Percentiles rank a stretch among this genome's conserved stretches.
phyloP scores from a whole-genome alignment of 2,113 vertebrate genomes.

The Sakesphorus luctuosus region DNA sequence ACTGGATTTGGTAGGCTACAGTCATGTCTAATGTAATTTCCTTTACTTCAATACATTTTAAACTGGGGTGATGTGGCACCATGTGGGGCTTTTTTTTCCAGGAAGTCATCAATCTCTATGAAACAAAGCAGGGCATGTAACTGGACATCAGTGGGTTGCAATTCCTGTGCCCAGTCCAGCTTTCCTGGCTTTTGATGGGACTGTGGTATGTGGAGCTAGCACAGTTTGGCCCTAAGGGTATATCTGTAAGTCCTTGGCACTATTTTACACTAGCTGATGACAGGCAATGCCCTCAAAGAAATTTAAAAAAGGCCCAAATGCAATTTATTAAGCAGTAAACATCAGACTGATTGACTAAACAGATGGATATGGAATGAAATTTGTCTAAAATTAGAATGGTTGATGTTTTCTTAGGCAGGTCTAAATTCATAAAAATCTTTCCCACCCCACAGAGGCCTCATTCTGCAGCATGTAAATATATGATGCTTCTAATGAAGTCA shows the following conservation, averaged over 20 bases:
- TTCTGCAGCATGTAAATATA: not conserved
- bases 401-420: conserved; percentile 46
- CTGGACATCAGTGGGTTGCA: not conserved
- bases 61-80: not conserved
- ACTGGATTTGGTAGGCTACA: not conserved
- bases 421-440: conserved; percentile 22
- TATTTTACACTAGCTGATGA: not conserved
- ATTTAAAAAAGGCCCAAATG: not conserved
- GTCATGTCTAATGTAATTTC: not conserved
- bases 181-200: not conserved
- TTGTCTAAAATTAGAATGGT: conserved; percentile 28
- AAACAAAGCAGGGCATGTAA: not conserved
- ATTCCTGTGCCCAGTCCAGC: not conserved
- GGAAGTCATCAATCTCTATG: conserved; percentile 15
- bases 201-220: not conserved
- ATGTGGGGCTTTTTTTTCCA: not conserved
- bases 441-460: not conserved
- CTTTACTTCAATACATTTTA: not conserved
- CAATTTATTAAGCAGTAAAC: conserved; percentile 16
- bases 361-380: conserved; percentile 32
- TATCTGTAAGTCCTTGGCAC: not conserved
- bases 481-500: conserved; percentile 4
- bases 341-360: conserved; percentile 26
- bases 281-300: not conserved
- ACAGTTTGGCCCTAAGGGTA: not conserved